Evolutionary conservation across 2,888 invertebrate species (phyloP).

Genomic region (Sinentomon sp.): DNA sequence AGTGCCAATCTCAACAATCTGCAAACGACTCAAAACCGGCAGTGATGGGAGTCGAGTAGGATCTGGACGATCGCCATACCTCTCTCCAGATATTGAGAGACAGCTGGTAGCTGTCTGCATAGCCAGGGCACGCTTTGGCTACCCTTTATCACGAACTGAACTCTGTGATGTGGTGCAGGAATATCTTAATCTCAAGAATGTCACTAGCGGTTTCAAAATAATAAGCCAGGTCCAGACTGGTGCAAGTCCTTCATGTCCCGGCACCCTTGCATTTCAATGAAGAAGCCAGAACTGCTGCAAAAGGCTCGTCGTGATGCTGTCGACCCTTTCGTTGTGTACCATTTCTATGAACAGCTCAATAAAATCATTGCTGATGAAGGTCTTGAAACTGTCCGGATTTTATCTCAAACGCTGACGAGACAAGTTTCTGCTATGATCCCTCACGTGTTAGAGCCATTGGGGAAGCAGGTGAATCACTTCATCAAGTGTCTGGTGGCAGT

Average conservation of each 20-base stretch:
- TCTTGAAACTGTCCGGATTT: neutral
- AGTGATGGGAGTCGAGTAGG: too few relatives aligned
- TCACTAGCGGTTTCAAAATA: conserved; percentile 14
- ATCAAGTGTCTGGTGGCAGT: too few relatives aligned
- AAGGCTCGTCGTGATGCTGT: conserved; percentile 14
- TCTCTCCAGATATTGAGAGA: too few relatives aligned
- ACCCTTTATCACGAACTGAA: too few relatives aligned
- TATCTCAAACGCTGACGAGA: neutral
- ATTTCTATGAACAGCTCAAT: conserved; percentile 15
- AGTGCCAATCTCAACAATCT: too few relatives aligned
- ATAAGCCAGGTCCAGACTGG: conserved; percentile 15
- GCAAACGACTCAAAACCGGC: too few relatives aligned
- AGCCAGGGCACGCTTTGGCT: too few relatives aligned
- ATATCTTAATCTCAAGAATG: conserved; percentile 8
- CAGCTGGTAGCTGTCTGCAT: too few relatives aligned
- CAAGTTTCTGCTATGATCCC: neutral
- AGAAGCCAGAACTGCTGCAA: conserved; percentile 17
- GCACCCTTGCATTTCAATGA: conserved; percentile 13
- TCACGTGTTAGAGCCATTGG: too few relatives aligned
- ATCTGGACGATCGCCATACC: too few relatives aligned
- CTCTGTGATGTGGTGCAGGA: conserved; percentile 9
- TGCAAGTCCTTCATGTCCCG: conserved; percentile 13
- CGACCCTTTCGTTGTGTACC: conserved; percentile 15
- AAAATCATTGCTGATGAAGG: conserved; percentile 6
- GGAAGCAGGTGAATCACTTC: too few relatives aligned